Percentiles rank a stretch among this genome's conserved stretches.
phyloP scores from a whole-genome alignment of 2,888 invertebrate genomes.

The Acanthosepion esculentum region DNA sequence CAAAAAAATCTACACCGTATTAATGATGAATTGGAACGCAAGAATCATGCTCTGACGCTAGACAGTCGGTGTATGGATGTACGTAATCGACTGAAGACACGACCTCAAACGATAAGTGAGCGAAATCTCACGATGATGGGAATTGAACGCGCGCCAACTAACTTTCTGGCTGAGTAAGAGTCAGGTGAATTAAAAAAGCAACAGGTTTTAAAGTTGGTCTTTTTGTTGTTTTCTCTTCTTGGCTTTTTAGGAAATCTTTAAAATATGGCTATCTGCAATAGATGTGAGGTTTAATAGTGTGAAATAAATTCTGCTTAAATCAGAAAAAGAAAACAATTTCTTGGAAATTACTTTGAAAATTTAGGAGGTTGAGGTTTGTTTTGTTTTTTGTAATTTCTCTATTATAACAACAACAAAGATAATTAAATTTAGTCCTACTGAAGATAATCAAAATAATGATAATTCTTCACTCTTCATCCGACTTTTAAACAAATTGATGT shows the following conservation, averaged over 20 bases:
- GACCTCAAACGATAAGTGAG: constrained; percentile 66
- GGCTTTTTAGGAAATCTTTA: not conserved
- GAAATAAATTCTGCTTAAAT: too few relatives aligned
- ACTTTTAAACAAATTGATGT: too few relatives aligned
- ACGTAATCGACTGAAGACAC: constrained; percentile 70
- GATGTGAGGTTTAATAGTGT: too few relatives aligned
- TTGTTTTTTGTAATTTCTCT: too few relatives aligned
- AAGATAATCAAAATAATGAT: too few relatives aligned
- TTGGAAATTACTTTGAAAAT: too few relatives aligned
- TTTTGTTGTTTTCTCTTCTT: not conserved
- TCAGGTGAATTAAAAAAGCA: not conserved
- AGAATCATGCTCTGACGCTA: constrained; percentile 74
- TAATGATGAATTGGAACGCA: constrained; percentile 74
- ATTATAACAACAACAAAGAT: too few relatives aligned
- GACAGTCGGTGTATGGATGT: constrained; percentile 73
- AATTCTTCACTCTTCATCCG: too few relatives aligned
- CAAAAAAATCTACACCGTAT: constrained; percentile 74
- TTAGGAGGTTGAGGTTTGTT: too few relatives aligned
- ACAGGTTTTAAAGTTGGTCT: not conserved
- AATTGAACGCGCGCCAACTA: constrained; percentile 68
- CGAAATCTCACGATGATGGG: constrained; percentile 71
- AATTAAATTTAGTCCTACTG: too few relatives aligned
- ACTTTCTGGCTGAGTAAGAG: constrained; percentile 59
- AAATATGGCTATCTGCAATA: not conserved
- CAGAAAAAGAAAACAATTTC: too few relatives aligned